These are phyloP conservation scores for Diaperis boleti DNA, from an alignment of 2,888 invertebrate species.

Conservation along the genomic window DNA sequence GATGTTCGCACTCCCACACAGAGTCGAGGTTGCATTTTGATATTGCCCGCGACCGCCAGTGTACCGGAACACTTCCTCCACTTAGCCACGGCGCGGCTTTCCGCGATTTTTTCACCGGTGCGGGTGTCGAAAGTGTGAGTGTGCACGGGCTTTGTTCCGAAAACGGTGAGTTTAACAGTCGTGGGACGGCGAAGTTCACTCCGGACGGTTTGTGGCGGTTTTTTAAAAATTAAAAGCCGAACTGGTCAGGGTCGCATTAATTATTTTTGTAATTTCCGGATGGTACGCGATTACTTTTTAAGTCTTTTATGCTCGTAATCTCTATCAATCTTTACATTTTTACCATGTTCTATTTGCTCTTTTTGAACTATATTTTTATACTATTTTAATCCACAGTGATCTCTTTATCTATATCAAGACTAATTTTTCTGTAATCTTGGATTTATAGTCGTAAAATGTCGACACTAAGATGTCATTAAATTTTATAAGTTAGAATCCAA, in stretches of 20 bases:
- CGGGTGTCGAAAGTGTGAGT: slow-evolving; percentile 10
- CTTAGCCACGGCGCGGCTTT: neutral
- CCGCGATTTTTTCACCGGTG: slow-evolving; percentile 9
- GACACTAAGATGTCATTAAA: too few relatives aligned
- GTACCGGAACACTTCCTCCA: slow-evolving; percentile 33
- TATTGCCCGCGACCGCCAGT: slow-evolving; percentile 27
- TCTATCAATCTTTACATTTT: too few relatives aligned
- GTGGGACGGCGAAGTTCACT: slow-evolving; percentile 5
- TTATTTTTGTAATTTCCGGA: neutral
- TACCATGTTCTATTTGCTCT: neutral
- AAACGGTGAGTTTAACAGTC: slow-evolving; percentile 17
- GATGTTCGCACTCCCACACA: slow-evolving; percentile 42
- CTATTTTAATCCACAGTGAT: too few relatives aligned
- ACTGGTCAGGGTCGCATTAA: neutral
- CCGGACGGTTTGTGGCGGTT: neutral
- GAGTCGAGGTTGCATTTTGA: slow-evolving; percentile 41
- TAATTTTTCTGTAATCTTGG: too few relatives aligned
- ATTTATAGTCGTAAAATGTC: too few relatives aligned
- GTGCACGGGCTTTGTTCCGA: slow-evolving; percentile 6
- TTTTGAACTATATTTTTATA: neutral
- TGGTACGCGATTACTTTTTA: too few relatives aligned
- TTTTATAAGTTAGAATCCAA: too few relatives aligned
- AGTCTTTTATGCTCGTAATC: too few relatives aligned
- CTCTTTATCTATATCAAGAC: too few relatives aligned
- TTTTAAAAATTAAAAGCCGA: neutral